Evolutionary conservation across 2,797 vertebrate species (phyloP), one percentile per base, ranked within the genome.

Genomic region (Schizopygopsis malacanthus): DNA sequence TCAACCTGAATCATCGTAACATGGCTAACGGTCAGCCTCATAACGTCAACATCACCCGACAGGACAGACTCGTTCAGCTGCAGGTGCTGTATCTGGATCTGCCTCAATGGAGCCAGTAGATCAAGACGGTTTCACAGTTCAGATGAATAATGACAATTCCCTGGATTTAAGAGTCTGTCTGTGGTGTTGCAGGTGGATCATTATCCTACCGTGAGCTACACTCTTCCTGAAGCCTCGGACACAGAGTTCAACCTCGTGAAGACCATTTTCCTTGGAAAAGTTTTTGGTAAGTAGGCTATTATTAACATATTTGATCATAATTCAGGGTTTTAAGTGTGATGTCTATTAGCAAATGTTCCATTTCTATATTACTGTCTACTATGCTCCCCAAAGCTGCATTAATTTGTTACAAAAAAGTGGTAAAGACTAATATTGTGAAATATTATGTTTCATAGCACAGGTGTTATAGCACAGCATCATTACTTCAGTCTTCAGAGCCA

Each of bases 11-110:
- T 79, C 96, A 97, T 78, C 96, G 96, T 54, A 99, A 97, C 93
- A 85, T 99, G 96, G 97, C 97, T 72, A 99, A 98, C 0, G 97
- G 98, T n/a, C 98, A 98, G 86, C 98, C 98, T 0, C 98, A 99
- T 90, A 96, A 94, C 0, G 93, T 99, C 4, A 99, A 99, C 91
- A 91, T 99, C 87, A 97, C 95, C 1, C 94, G 98, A 52, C 91
- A 92, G 0, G 91, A 95, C 4, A 94, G 94, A 87, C 93, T 94
- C 88, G 90, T 99, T 3, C 84, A 90, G 6, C 94, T 99, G 37
- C 98, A 99, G 97, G 98, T 98, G 81, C 87, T 91, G 0, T 9
- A 56, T 77, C 18, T 12, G 7, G 22, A 54, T 76, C 16, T 10
- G 11, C 33, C 47, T 75, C 25, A 28, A 4, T 12, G 5, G 15